Evolutionary conservation across 2,888 invertebrate genomes (phyloP), one percentile per base, ranked within the genome.

Genomic region (Maniola hyperantus): DNA sequence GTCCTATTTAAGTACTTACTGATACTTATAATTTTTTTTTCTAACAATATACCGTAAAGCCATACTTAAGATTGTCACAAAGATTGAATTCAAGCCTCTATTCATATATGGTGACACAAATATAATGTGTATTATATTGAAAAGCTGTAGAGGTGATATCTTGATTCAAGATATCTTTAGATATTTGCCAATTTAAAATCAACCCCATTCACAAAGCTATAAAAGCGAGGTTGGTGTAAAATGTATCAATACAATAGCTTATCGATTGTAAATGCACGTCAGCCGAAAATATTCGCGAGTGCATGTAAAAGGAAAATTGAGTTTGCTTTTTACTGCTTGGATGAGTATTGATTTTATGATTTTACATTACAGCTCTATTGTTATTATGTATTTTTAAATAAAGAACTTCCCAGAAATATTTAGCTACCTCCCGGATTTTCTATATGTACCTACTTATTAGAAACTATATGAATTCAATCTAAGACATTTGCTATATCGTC

Each of bases 181-280:
- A 51, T 0, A 13, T 7, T 39, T 7, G 50, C 20, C 34, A 39
- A 39, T 13, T n/a, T 39, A 39, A 51, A 50, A 50, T 51, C 18
- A 8, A 39, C 51, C 18, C 13, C 20, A 51, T 20, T 0, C 0
- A 1, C 0, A 39, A 13, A 8, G 15, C 2, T 7, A 18, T 36
- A 50, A 50, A 51, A n/a, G n/a, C 18, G 36, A 51, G 18, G 11
- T 61, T 20, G 36, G 51, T 8, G 1, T 50, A 18, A 33, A 18
- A 36, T 34, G 5, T 58, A 44, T 44, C 20, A 26, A 46, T 48
- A 11, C 26, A 60, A 36, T 60, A 36, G n/a, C 44, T 58, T 58
- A 60, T 61, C 61, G 61, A 51, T 51, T 61, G 50, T 36, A 61
- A 59, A 20, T 50, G 61, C 48, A 51, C 61, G 57, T 20, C 57